These are phyloP conservation scores for Oreochromis niloticus DNA, from an alignment of 2,113 vertebrate genomes.

Conservation along the genomic window DNA sequence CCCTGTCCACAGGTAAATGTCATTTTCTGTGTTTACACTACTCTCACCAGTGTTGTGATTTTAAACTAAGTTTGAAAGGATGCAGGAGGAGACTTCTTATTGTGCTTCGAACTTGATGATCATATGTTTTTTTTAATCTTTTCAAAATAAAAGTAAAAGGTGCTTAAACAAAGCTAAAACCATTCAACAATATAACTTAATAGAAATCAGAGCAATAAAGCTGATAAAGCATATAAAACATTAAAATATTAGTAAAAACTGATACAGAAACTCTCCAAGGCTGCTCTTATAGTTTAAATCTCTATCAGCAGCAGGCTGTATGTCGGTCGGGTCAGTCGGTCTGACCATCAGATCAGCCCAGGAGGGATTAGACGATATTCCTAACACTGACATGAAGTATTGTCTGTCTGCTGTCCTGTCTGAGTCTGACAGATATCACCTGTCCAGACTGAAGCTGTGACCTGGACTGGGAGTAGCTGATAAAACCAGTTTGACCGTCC, in stretches of 20 bases:
- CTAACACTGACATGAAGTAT: not conserved
- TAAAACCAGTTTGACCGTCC: not conserved
- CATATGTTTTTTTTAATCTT: not conserved
- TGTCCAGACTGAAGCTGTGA: constrained; percentile 13
- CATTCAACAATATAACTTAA: not conserved
- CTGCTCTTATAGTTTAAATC: not conserved
- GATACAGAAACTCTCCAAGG: not conserved
- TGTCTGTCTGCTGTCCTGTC: constrained; percentile 3
- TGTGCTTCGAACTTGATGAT: not conserved
- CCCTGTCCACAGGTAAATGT: not conserved
- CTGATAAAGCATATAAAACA: not conserved
- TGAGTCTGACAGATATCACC: not conserved
- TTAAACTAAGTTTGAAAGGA: not conserved
- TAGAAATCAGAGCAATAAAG: not conserved
- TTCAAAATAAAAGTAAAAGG: not conserved
- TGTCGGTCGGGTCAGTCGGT: not conserved
- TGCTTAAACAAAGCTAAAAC: not conserved
- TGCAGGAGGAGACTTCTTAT: not conserved
- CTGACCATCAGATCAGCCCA: constrained; percentile 6
- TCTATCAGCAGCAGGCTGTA: not conserved
- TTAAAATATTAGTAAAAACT: not conserved
- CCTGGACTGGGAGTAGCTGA: not conserved
- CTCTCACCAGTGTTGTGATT: not conserved
- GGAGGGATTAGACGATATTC: constrained; percentile 50
- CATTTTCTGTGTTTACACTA: not conserved